A percentile compares a stretch with the other conserved stretches of the same genome.
Conservation (phyloP, 30 jellyfish, hydroid and myxozoan species). For the Aurelia sp. region DNA sequence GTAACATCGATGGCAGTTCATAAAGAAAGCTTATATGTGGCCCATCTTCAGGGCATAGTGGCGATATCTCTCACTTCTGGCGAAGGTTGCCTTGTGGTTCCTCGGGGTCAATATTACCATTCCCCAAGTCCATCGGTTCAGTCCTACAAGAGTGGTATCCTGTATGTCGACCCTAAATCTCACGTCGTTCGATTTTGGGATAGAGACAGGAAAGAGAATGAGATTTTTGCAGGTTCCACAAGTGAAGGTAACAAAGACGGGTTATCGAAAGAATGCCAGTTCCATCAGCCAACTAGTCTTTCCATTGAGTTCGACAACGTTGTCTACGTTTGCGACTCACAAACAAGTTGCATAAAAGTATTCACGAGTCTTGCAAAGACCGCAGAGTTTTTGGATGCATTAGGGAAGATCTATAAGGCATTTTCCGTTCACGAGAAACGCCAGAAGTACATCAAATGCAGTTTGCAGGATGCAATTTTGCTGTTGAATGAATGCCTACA, state of each 20-base stretch:
- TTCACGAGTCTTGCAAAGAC: conserved; percentile 7
- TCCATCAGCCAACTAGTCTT: conserved; percentile 31
- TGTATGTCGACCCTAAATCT: not conserved
- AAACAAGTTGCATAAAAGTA: conserved; percentile 20
- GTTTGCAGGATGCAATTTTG: too few species aligned
- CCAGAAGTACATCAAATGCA: not conserved
- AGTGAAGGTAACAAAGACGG: conserved; percentile 15
- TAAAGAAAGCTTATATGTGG: conserved; percentile 4
- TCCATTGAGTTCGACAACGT: conserved; percentile 34
- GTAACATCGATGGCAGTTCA: conserved; percentile 3
- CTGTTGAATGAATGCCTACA: too few species aligned
- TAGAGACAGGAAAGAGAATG: not conserved
- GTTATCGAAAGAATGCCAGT: not conserved
- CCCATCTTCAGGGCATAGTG: conserved; percentile 1
- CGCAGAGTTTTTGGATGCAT: conserved; percentile 11
- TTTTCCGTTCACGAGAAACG: too few species aligned
- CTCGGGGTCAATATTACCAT: not conserved
- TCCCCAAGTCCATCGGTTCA: conserved; percentile 13
- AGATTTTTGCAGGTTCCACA: not conserved
- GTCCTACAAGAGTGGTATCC: conserved; percentile 16
- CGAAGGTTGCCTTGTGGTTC: not conserved
- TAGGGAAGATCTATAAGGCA: not conserved
- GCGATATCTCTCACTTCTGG: conserved; percentile 1
- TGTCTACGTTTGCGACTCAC: conserved; percentile 28
- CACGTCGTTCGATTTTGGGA: conserved; percentile 14